Percentiles rank a stretch among this genome's conserved stretches.
phyloP scores from a whole-genome alignment of 2,113 vertebrate genomes.

The Manacus vitellinus region DNA sequence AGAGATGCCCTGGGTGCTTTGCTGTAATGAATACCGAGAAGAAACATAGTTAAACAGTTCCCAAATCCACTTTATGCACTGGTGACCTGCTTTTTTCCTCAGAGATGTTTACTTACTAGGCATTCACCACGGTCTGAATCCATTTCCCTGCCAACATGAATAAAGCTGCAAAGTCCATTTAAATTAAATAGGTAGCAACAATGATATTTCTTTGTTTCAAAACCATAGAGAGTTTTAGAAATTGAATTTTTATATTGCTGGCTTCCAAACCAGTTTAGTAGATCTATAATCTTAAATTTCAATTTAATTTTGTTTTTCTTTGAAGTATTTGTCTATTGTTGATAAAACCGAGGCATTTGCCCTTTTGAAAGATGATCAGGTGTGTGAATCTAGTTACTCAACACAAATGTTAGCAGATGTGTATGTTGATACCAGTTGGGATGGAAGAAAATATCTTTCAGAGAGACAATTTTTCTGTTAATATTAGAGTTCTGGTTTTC shows the following conservation, averaged over 20 bases:
- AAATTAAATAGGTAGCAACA: background rate
- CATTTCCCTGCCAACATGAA: background rate
- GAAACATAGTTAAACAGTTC: background rate
- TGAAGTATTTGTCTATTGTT: background rate
- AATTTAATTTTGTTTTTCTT: background rate
- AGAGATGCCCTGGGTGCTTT: background rate
- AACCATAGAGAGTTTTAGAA: background rate
- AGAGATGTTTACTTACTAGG: background rate
- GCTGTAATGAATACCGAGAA: background rate
- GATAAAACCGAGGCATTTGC: background rate
- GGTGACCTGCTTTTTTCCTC: background rate
- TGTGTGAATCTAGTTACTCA: background rate
- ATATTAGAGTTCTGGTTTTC: constrained; percentile 22
- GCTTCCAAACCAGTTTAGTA: background rate
- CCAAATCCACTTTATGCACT: background rate
- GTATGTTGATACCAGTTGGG: background rate
- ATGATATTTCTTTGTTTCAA: background rate
- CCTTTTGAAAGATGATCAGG: constrained; percentile 33
- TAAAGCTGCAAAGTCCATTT: background rate
- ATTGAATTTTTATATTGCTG: background rate
- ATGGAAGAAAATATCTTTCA: constrained; percentile 15
- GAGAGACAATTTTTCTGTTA: constrained; percentile 23
- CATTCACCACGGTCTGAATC: background rate
- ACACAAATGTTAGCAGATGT: constrained; percentile 16
- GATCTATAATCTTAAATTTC: background rate